Evolutionary conservation across 2,888 invertebrate genomes (phyloP).

Genomic region (Bibio marci): DNA sequence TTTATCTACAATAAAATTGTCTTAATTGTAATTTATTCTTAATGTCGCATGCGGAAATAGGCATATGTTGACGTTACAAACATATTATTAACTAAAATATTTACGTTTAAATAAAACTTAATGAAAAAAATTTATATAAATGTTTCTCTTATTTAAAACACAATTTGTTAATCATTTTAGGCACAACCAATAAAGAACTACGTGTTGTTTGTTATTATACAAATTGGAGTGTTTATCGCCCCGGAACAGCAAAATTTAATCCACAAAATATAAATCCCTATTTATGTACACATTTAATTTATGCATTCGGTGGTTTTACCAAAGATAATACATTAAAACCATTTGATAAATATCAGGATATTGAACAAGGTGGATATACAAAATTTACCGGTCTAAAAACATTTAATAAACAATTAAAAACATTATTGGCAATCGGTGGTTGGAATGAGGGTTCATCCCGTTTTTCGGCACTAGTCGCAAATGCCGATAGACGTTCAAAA

Average conservation of each 20-base stretch:
- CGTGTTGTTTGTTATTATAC: slow-evolving; percentile 85
- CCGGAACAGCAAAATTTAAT: slow-evolving; percentile 77
- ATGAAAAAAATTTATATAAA: too few relatives aligned
- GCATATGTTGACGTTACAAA: too few relatives aligned
- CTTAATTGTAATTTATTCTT: too few relatives aligned
- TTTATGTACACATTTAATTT: slow-evolving; percentile 81
- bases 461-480: slow-evolving; percentile 80
- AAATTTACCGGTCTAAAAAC: slow-evolving; percentile 87
- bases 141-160: too few relatives aligned
- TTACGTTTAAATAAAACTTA: too few relatives aligned
- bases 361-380: slow-evolving; percentile 89
- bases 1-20: too few relatives aligned
- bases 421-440: slow-evolving; percentile 77
- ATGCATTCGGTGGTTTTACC: slow-evolving; percentile 84
- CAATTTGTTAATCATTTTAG: slow-evolving; percentile 25
- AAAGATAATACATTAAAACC: slow-evolving; percentile 82
- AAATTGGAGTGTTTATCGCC: slow-evolving; percentile 85
- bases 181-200: slow-evolving; percentile 33
- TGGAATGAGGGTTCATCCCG: slow-evolving; percentile 84
- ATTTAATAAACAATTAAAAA: slow-evolving; percentile 81
- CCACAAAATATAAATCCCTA: slow-evolving; percentile 92
- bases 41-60: too few relatives aligned
- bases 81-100: too few relatives aligned
- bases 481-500: slow-evolving; percentile 53
- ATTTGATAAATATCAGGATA: slow-evolving; percentile 89